Conservation (phyloP, 2,113 vertebrate species). For the Rhinolophus ferrumequinum region DNA sequence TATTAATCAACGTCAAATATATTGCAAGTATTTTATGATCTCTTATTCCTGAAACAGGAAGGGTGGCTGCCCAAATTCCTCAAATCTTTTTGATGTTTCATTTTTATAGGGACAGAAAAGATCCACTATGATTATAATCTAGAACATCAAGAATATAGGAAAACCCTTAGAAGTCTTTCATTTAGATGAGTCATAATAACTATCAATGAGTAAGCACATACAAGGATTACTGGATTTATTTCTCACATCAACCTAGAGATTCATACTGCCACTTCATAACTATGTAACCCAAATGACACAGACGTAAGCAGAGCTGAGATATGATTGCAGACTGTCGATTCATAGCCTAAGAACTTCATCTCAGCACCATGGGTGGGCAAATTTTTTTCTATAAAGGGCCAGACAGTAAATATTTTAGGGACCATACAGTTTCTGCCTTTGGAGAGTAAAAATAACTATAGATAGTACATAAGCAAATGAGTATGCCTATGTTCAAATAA, state of each 20-base stretch:
- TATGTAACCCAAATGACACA: neutral
- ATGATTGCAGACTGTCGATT: neutral
- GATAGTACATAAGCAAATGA: neutral
- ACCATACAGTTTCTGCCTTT: neutral
- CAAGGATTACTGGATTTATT: neutral
- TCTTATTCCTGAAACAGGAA: slow-evolving; percentile 42
- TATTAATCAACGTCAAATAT: neutral
- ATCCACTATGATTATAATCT: neutral
- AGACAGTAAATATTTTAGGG: neutral
- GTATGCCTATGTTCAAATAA: neutral
- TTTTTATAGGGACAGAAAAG: slow-evolving; percentile 27
- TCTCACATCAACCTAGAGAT: neutral
- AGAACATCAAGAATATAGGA: neutral
- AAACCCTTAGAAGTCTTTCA: neutral
- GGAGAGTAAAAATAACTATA: neutral
- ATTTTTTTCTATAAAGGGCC: neutral
- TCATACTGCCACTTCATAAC: neutral
- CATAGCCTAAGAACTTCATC: neutral
- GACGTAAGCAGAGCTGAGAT: neutral
- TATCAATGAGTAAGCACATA: neutral
- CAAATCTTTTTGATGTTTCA: slow-evolving; percentile 40
- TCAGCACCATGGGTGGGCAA: neutral
- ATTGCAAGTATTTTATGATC: neutral
- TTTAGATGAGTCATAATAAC: neutral
- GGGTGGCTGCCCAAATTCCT: neutral